Base-by-base conservation (phyloP, 2,113 vertebrate species). In the Cyrtonyx montezumae region DNA sequence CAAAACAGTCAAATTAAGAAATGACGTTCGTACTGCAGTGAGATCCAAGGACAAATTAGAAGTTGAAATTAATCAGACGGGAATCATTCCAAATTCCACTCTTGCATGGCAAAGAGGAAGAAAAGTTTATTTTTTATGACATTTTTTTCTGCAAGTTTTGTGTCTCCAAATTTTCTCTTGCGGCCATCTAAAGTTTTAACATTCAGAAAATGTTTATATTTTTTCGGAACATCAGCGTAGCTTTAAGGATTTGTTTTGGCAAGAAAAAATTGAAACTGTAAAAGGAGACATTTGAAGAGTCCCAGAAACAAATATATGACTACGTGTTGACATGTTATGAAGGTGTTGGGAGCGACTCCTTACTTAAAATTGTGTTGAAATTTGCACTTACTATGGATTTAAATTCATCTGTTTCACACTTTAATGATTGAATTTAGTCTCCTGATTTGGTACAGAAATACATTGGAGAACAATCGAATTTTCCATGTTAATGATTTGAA, bases 271-370 rank as follows among this genome's bases (percentile, higher is more conserved):
- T 5, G 76, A 85, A 93, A 89, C 87, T 84, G 79, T 92, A 91
- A 79, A 79, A 86, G 85, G 56, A 96, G 95, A 94, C 91, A 46
- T 94, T 95, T 95, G 87, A 96, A 96, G 96, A 96, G 94, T 94
- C 90, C 94, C 90, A 95, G 95, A 96, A 96, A 95, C 90, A 94
- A 96, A 95, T 96, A 95, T 90, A 92, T 95, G 96, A 96, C 93
- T 94, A 96, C 90, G 94, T 96, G 96, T 96, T 96, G 96, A 96
- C 96, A 95, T 93, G 85, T 93, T 95, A 96, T 81, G 96, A 95
- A 96, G 93, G 96, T 96, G 96, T 95, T 93, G 94, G 94, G 95
- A 95, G 87, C 73, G 40, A 94, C 87, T 96, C 94, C 90, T 86
- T 95, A 78, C 84, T 95, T 96, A 93, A 93, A 93, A 95, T 78